phyloP scores from a whole-genome alignment of 2,888 invertebrate species.

The Halocaridina rubra region DNA sequence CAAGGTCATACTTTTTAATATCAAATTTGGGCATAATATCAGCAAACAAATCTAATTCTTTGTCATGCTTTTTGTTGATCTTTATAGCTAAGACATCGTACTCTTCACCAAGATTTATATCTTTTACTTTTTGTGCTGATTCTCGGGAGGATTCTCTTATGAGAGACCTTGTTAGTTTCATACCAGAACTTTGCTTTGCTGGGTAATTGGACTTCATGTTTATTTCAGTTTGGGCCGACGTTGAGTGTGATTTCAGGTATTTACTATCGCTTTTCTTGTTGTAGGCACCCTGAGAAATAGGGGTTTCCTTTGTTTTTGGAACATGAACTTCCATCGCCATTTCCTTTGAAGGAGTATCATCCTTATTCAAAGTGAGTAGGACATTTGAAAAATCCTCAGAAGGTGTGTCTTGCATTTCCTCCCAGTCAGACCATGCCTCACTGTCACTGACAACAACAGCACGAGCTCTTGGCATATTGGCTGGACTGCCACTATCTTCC shows the following conservation, averaged over 20 bases:
- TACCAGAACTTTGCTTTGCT: slow-evolving; percentile 20
- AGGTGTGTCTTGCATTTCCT: slow-evolving; percentile 53
- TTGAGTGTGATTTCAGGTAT: background rate
- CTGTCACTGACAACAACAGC: background rate
- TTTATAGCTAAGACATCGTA: slow-evolving; percentile 53
- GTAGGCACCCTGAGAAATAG: background rate
- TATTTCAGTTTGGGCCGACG: background rate
- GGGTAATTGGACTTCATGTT: background rate
- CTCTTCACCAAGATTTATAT: slow-evolving; percentile 50
- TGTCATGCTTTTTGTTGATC: slow-evolving; percentile 55
- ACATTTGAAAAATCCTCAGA: slow-evolving; percentile 10
- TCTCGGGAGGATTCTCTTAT: background rate
- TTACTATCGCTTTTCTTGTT: background rate
- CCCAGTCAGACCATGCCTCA: slow-evolving; percentile 62
- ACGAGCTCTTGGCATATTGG: background rate
- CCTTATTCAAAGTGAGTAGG: slow-evolving; percentile 20
- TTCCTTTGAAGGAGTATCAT: background rate
- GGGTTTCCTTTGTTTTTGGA: background rate
- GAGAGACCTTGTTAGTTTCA: slow-evolving; percentile 26
- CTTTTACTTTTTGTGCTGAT: background rate
- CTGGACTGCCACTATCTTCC: slow-evolving; percentile 16
- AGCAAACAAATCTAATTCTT: slow-evolving; percentile 54
- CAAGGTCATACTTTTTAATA: slow-evolving; percentile 55
- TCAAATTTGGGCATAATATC: slow-evolving; percentile 46
- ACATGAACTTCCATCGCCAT: background rate